Conservation (phyloP, 2,888 invertebrate species). For the Eupithecia tripunctaria region DNA sequence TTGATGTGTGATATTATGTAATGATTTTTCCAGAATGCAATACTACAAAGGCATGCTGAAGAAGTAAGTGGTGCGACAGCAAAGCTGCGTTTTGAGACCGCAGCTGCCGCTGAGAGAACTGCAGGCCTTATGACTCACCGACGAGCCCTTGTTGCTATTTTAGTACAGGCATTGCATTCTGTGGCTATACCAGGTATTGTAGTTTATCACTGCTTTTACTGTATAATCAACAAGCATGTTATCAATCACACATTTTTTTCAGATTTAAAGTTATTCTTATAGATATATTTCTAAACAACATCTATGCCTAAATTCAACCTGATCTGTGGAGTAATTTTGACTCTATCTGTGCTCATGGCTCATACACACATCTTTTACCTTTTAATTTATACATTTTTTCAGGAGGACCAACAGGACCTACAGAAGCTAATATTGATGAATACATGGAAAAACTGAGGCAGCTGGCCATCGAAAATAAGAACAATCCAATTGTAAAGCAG, state of each 20-base stretch:
- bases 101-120: conserved; percentile 92
- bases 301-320: neutral
- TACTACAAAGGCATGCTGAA: conserved; percentile 96
- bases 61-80: conserved; percentile 95
- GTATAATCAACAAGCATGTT: neutral
- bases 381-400: no score
- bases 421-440: conserved; percentile 92
- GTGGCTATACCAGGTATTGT: conserved; percentile 87
- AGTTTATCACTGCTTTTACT: neutral
- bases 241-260: neutral
- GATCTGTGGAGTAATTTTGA: neutral
- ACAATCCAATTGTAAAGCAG: conserved; percentile 88
- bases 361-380: neutral
- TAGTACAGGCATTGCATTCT: conserved; percentile 88
- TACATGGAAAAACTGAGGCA: conserved; percentile 93
- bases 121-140: conserved; percentile 92
- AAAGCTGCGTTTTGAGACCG: conserved; percentile 93
- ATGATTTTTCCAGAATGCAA: conserved; percentile 88
- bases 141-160: conserved; percentile 89
- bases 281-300: neutral
- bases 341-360: neutral
- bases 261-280: neutral
- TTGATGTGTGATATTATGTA: neutral
- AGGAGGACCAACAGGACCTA: conserved; percentile 91
- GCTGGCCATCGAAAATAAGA: conserved; percentile 87